Evolutionary conservation across 30 jellyfish, hydroid and myxozoan genomes (phyloP).

Genomic region (Chironex yamaguchii): DNA sequence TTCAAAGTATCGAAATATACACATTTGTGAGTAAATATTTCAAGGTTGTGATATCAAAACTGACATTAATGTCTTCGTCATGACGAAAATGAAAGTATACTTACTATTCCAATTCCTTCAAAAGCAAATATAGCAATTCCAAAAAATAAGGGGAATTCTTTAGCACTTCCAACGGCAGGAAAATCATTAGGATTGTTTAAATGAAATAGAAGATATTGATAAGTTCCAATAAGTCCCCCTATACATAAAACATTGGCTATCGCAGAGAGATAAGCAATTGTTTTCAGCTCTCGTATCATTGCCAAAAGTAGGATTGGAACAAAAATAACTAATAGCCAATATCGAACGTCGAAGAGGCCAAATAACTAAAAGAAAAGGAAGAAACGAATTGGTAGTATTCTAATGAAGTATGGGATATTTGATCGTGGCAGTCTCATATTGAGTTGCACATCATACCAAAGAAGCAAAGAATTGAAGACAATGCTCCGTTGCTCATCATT

Average conservation of each 20-base stretch:
- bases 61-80: too few relatives aligned
- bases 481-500: too few relatives aligned
- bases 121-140: conserved; percentile 98
- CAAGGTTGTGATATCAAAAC: too few relatives aligned
- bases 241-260: conserved; percentile 87
- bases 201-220: conserved; percentile 82
- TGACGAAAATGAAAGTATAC: conserved; percentile 18
- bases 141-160: conserved; percentile 93
- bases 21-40: too few relatives aligned
- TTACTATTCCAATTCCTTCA: conserved; percentile 99
- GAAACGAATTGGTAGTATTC: not conserved
- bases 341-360: conserved; percentile 93
- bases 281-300: conserved; percentile 79
- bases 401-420: too few relatives aligned
- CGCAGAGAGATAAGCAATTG: conserved; percentile 91
- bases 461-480: too few relatives aligned
- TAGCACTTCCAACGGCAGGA: conserved; percentile 81
- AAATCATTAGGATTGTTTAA: conserved; percentile 88
- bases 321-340: conserved; percentile 86
- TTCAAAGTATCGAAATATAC: too few relatives aligned
- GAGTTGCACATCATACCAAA: too few relatives aligned
- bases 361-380: conserved; percentile 69
- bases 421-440: too few relatives aligned
- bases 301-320: conserved; percentile 82
- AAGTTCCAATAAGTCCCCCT: conserved; percentile 93